A percentile compares a stretch with the other conserved stretches of the same genome.
phyloP scores from a whole-genome alignment of 2,113 vertebrate genomes.

The Nesogale talazaci region DNA sequence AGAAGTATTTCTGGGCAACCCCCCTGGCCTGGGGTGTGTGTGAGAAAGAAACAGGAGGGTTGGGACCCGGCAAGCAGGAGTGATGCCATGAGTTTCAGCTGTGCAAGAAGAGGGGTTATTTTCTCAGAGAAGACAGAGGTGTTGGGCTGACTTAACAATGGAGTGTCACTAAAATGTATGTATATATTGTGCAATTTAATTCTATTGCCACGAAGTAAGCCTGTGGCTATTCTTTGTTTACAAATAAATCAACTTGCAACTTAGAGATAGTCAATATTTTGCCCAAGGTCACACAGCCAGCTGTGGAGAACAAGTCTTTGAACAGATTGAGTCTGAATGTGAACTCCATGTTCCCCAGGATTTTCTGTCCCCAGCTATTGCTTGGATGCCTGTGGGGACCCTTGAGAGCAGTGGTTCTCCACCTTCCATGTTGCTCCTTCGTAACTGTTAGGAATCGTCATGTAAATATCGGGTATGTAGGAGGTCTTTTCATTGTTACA shows the following conservation, averaged over 20 bases:
- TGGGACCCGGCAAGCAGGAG: too few relatives aligned
- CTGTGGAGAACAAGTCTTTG: not conserved
- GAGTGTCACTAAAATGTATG: not conserved
- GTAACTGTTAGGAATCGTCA: too few relatives aligned
- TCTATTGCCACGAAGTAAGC: not conserved
- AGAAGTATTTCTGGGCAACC: too few relatives aligned
- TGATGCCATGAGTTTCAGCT: not conserved
- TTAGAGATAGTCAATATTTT: not conserved
- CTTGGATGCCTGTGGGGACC: not conserved
- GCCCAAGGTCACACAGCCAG: not conserved
- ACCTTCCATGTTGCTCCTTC: too few relatives aligned
- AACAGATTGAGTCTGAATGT: not conserved
- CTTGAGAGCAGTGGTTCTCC: too few relatives aligned
- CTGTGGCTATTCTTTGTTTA: not conserved
- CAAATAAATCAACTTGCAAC: slow-evolving; percentile 9
- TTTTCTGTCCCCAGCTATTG: not conserved
- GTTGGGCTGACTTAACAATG: not conserved
- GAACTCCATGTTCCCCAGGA: not conserved
- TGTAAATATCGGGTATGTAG: too few relatives aligned
- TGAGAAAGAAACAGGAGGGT: too few relatives aligned
- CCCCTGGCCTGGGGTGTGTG: too few relatives aligned
- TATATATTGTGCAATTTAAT: not conserved
- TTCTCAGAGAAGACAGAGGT: not conserved
- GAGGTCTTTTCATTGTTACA: too few relatives aligned
- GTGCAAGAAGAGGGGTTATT: not conserved